Conservation (phyloP, 2,113 vertebrate genomes). For the Sceloporus undulatus region DNA sequence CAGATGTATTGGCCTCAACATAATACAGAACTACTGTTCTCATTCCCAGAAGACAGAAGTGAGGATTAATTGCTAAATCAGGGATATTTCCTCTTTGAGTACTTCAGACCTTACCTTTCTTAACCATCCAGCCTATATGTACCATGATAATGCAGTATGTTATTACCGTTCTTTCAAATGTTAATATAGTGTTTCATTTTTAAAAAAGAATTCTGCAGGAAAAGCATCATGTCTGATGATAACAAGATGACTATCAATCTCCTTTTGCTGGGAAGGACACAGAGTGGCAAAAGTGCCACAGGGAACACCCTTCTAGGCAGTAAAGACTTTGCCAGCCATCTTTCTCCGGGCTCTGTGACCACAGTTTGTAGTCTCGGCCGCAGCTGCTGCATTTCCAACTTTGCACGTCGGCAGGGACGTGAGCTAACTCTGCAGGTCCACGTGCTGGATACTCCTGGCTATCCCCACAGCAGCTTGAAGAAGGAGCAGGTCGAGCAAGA, state of each 20-base stretch:
- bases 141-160: fast-evolving
- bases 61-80: background rate
- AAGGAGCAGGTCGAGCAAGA: conserved; percentile 60
- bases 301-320: conserved; percentile 87
- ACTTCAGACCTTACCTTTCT: background rate
- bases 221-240: conserved; percentile 45
- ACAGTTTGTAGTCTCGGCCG: conserved; percentile 59
- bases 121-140: background rate
- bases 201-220: conserved; percentile 20
- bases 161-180: fast-evolving
- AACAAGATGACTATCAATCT: conserved; percentile 78
- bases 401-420: conserved; percentile 70
- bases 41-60: background rate
- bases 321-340: conserved; percentile 76
- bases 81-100: fast-evolving
- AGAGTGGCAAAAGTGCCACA: conserved; percentile 86
- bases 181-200: background rate
- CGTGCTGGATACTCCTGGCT: conserved; percentile 84
- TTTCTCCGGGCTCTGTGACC: conserved; percentile 74
- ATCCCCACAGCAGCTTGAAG: conserved; percentile 74
- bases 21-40: background rate
- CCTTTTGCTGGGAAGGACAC: conserved; percentile 81
- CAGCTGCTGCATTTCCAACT: conserved; percentile 62
- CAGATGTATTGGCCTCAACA: too few relatives aligned
- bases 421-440: conserved; percentile 74